Evolutionary conservation across 1,140 invertebrate genomes (phyloP), one percentile per base, ranked within the genome.

Genomic region (Drosophila parabipectinata): DNA sequence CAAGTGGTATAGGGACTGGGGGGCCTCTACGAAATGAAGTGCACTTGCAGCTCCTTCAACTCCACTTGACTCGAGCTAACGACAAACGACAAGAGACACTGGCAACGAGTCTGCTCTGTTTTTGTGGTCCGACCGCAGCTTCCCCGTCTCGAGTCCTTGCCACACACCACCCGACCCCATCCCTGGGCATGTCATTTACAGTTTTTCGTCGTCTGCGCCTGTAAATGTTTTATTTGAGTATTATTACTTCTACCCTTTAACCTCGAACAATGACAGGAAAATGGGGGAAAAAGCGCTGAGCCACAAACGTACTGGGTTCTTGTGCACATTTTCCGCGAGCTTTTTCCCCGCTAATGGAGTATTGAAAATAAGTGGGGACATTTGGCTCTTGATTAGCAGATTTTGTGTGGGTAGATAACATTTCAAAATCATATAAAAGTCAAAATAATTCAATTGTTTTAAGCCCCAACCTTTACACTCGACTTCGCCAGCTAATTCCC

Each of bases 171-270:
- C 50, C 3, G 10, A n/a, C 28, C 7, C 51, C 18, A 21, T n/a
- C 14, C 26, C 68, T 24, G 54, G 60, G 71, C 67, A 84, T 84
- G 80, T 85, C 81, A 85, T 85, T 87, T 85, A 72, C 81, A 85
- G 81, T 85, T 82, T 85, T 85, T 82, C 82, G 51, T 67, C 55
- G 78, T 82, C 78, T 87, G 82, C n/a, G 82, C 78, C 81, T 84
- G 81, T 84, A 84, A 84, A 84, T 84, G 81, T 84, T 84, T 84
- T 84, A 84, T 84, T 84, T 84, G 82, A 84, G 82, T 84, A 84
- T 84, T 84, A 84, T 84, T 87, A 87, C 81, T 87, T 81, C 68
- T 79, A 84, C 73, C 81, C 81, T 84, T 84, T 87, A 81, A 57
- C 72, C 72, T 30, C 54, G 72, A 34, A 67, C 64, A 72, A 71